Conservation (phyloP, 2,888 invertebrate species). For the Nymphalis urticae region DNA sequence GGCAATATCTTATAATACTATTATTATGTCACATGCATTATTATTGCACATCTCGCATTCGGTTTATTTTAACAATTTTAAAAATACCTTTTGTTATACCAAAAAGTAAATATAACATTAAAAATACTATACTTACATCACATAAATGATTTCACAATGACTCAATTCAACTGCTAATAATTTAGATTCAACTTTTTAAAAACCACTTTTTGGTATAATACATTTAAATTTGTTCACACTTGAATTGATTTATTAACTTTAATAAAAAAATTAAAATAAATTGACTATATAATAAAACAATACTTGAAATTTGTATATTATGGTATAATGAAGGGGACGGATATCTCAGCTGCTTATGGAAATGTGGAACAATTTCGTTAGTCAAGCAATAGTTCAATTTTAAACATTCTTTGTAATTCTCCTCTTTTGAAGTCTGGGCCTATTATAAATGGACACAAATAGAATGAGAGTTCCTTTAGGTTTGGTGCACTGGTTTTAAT, state of each 20-base stretch:
- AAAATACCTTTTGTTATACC: neutral
- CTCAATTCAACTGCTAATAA: neutral
- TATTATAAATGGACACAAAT: constrained; percentile 76
- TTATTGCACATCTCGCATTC: constrained; percentile 28
- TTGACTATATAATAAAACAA: constrained; percentile 2
- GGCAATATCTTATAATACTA: constrained; percentile 19
- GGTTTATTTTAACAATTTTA: constrained; percentile 10
- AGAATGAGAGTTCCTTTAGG: constrained; percentile 75
- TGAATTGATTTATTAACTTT: neutral
- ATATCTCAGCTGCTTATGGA: constrained; percentile 50
- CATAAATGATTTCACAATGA: neutral
- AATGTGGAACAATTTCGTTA: constrained; percentile 49
- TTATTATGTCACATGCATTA: constrained; percentile 19
- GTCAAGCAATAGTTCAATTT: constrained; percentile 76
- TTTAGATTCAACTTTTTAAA: neutral
- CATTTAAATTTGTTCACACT: neutral
- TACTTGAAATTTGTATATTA: constrained; percentile 22
- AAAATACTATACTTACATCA: neutral
- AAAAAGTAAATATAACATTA: neutral
- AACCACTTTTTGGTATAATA: neutral
- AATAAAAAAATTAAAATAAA: neutral
- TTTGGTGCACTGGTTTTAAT: constrained; percentile 76
- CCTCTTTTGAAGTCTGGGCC: constrained; percentile 70
- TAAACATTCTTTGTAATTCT: constrained; percentile 75
- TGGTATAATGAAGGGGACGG: constrained; percentile 51